These are phyloP conservation scores for Camptogramma bilineatum DNA, from an alignment of 2,888 invertebrate genomes.

Conservation along the genomic window DNA sequence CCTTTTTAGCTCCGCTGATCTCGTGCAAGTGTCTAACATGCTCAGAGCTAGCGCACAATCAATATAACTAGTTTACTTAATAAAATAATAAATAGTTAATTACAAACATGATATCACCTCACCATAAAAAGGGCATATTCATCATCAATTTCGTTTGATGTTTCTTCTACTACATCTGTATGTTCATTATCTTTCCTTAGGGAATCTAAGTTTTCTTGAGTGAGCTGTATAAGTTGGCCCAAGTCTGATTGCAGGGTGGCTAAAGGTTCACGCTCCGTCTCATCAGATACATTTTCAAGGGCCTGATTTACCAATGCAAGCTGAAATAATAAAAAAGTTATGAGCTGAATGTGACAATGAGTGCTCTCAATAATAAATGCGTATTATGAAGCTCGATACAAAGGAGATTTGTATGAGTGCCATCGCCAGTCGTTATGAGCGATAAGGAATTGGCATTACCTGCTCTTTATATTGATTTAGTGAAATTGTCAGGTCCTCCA, in stretches of 20 bases:
- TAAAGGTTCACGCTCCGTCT: slow-evolving; percentile 84
- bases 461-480: slow-evolving; percentile 75
- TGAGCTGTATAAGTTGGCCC: slow-evolving; percentile 88
- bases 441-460: slow-evolving; percentile 49
- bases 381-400: too few species aligned
- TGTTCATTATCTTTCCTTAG: slow-evolving; percentile 41
- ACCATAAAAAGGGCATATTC: slow-evolving; percentile 91
- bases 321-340: slow-evolving; percentile 50
- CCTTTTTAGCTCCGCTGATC: not conserved
- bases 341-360: not conserved
- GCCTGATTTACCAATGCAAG: slow-evolving; percentile 87
- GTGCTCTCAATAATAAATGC: too few species aligned
- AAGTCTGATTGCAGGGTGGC: slow-evolving; percentile 87
- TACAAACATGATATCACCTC: slow-evolving; percentile 48
- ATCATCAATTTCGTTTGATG: slow-evolving; percentile 63
- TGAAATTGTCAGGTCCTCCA: slow-evolving; percentile 70
- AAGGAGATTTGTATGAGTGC: too few species aligned
- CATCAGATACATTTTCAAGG: slow-evolving; percentile 73
- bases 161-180: slow-evolving; percentile 40
- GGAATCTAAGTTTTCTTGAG: slow-evolving; percentile 85
- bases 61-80: not conserved
- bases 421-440: too few species aligned
- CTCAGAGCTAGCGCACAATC: not conserved
- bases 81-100: too few species aligned
- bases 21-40: too few species aligned